Conservation (phyloP, 2,797 vertebrate species). For the Thripadectes ignobilis region DNA sequence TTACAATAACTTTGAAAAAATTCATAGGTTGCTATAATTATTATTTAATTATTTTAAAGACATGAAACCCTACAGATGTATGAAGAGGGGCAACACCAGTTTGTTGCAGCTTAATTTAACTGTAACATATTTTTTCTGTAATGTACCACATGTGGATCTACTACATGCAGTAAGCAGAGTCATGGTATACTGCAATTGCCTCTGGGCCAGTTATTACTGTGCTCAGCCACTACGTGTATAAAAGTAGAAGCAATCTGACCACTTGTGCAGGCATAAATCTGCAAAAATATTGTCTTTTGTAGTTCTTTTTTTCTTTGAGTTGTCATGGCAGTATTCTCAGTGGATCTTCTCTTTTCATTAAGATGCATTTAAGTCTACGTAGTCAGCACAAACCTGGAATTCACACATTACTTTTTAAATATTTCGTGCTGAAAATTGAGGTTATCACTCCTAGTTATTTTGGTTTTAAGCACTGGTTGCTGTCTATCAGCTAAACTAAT, state of each 20-base stretch:
- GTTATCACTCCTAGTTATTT: slow-evolving; percentile 20
- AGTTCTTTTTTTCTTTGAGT: background rate
- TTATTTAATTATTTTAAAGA: background rate
- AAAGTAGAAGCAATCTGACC: background rate
- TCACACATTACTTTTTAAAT: background rate
- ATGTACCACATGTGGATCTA: background rate
- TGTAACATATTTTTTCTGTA: background rate
- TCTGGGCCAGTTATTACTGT: background rate
- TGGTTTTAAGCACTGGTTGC: background rate
- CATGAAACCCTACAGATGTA: background rate
- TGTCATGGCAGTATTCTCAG: slow-evolving; percentile 19
- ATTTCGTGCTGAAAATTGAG: slow-evolving; percentile 28
- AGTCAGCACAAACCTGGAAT: slow-evolving; percentile 31
- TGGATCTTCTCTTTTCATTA: background rate
- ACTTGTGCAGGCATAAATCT: background rate
- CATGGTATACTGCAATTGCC: background rate
- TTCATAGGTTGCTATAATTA: fast-evolving
- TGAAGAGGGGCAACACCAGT: background rate
- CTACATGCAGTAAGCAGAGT: background rate
- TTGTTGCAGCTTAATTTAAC: background rate
- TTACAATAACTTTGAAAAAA: background rate
- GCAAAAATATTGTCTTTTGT: background rate
- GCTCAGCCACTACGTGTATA: background rate
- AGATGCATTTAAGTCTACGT: background rate
- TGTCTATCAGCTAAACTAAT: slow-evolving; percentile 4